A percentile compares a stretch with the other conserved stretches of the same genome.
Evolutionary conservation across 2,113 vertebrate genomes (phyloP).

Genomic region (Aplodontia rufa): DNA sequence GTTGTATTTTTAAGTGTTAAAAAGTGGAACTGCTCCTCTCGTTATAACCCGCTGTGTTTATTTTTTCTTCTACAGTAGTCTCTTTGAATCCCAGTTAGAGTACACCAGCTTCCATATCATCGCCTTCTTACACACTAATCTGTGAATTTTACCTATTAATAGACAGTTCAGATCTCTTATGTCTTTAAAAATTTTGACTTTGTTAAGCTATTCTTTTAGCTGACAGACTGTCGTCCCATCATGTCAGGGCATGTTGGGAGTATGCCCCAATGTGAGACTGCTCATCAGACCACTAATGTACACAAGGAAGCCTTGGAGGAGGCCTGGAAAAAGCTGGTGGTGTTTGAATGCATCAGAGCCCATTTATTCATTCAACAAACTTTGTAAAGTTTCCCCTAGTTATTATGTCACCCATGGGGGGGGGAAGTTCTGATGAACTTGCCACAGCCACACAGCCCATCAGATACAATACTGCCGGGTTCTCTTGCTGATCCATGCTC

Average conservation of each 20-base stretch:
- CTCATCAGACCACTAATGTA: neutral
- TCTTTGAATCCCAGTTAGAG: neutral
- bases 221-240: neutral
- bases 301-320: neutral
- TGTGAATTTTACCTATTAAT: neutral
- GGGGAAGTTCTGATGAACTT: neutral
- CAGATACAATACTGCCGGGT: neutral
- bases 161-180: neutral
- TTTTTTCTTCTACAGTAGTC: neutral
- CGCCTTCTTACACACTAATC: neutral
- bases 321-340: neutral
- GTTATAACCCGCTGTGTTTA: neutral
- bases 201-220: neutral
- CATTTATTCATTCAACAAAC: neutral
- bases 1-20: neutral
- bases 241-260: fast-evolving
- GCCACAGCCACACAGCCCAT: neutral
- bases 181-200: neutral
- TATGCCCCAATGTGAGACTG: neutral
- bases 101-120: fast-evolving
- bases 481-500: neutral
- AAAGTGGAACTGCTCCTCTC: neutral
- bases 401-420: neutral
- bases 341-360: neutral
- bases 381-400: neutral